Evolutionary conservation across 1,140 invertebrate species (phyloP).

Genomic region (Drosophila teissieri): DNA sequence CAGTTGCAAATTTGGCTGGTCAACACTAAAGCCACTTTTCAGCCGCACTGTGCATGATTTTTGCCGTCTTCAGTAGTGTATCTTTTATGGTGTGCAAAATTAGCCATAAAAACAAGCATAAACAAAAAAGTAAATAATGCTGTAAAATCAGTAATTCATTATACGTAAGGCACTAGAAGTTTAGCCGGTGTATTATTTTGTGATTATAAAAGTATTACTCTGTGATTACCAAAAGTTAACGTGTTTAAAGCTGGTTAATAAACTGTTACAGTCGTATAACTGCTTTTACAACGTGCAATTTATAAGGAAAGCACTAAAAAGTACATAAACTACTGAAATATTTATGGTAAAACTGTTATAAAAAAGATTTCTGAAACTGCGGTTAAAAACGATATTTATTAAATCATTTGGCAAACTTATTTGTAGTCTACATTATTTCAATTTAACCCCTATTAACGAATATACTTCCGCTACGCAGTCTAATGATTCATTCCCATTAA

Average conservation of each 20-base stretch:
- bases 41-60: slow-evolving; percentile 32
- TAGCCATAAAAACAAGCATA: slow-evolving; percentile 58
- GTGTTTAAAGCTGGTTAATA: too few species aligned
- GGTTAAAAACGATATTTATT: neutral
- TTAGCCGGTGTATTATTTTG: neutral
- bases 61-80: neutral
- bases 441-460: neutral
- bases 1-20: slow-evolving; percentile 61
- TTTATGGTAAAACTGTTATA: too few species aligned
- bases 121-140: neutral
- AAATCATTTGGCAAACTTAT: neutral
- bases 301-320: too few species aligned
- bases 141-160: slow-evolving; percentile 4
- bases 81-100: slow-evolving; percentile 75
- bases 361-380: too few species aligned
- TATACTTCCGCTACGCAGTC: slow-evolving; percentile 1
- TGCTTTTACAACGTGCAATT: too few species aligned
- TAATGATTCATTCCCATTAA: slow-evolving; percentile 3
- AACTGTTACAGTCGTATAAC: too few species aligned
- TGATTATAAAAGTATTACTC: too few species aligned
- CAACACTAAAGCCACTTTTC: slow-evolving; percentile 40
- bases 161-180: neutral
- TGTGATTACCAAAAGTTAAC: too few species aligned
- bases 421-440: neutral
- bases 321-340: too few species aligned